Evolutionary conservation across 2,797 vertebrate species (phyloP), one percentile per base, ranked within the genome.

Genomic region (Clamator glandarius): DNA sequence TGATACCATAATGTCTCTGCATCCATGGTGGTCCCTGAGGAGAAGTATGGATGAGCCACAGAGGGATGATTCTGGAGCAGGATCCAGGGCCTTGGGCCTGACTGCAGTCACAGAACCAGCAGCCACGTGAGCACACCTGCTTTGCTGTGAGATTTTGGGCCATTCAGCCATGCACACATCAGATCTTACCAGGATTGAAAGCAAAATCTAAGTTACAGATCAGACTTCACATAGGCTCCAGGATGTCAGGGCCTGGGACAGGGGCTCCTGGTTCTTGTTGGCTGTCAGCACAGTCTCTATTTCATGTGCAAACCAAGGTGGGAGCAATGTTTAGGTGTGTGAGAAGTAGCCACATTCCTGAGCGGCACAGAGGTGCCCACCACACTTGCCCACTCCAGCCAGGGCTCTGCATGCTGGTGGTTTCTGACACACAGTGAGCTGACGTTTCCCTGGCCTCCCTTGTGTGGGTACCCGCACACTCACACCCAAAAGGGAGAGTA

Each of bases 191-290:
- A 1, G 25, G 41, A 41, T 0, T 36, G 50, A 80, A 76, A 84
- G 29, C 39, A 84, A 80, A 84, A 64, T 35, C 29, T 20, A 41
- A 50, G 3, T 28, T 64, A 63, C 0, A 1, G 42, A 29, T 70
- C 23, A 62, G 41, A 35, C n/a, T 19, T 57, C 15, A 26, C 26
- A 75, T 5, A 72, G 18, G 39, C 35, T 87, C 8, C 29, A 50
- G 55, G 23, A 50, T 18, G 14, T 15, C 0, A 0, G 15, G 54
- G 13, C 5, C 3, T 4, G 29, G 28, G 19, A 1, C 13, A 15
- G 35, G 21, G 19, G 16, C 19, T 89, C 18, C 24, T 42, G 24
- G 7, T 31, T 89, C 44, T 33, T 61, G 35, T 28, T 35, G 13
- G 17, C 36, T 52, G 23, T 25, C 28, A n/a, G 16, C 5, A 8